These are phyloP conservation scores for Sparus aurata DNA, from an alignment of 2,797 vertebrate species.

Conservation along the genomic window DNA sequence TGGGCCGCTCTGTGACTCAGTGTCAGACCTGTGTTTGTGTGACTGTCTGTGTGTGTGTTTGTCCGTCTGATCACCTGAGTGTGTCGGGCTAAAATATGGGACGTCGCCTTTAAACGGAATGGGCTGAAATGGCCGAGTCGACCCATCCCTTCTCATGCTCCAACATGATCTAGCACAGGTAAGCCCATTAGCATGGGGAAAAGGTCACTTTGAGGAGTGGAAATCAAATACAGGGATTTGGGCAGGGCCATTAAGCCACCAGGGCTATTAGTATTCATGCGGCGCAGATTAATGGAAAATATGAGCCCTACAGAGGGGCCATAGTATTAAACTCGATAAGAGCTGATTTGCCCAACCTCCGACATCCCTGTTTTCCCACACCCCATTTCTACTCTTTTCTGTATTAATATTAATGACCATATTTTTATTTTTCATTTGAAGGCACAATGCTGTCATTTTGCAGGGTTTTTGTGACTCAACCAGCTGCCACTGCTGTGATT, in stretches of 20 bases:
- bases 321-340: constrained; percentile 85
- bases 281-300: constrained; percentile 84
- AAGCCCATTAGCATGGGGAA: constrained; percentile 84
- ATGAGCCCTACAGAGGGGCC: constrained; percentile 79
- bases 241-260: constrained; percentile 83
- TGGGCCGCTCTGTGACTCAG: constrained; percentile 25
- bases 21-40: constrained; percentile 52
- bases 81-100: constrained; percentile 23
- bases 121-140: constrained; percentile 54
- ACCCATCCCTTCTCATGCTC: constrained; percentile 69
- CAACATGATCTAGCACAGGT: constrained; percentile 84
- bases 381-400: constrained; percentile 65
- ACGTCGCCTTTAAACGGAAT: constrained; percentile 57
- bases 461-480: constrained; percentile 60
- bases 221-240: constrained; percentile 87
- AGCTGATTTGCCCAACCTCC: constrained; percentile 82
- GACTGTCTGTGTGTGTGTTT: constrained; percentile 30
- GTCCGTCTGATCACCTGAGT: constrained; percentile 26
- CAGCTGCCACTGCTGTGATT: constrained; percentile 60
- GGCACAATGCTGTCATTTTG: constrained; percentile 70
- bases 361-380: constrained; percentile 77
- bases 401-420: constrained; percentile 84
- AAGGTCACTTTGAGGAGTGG: constrained; percentile 87
- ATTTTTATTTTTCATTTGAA: constrained; percentile 67
- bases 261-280: constrained; percentile 87